A percentile compares a stretch with the other conserved stretches of the same genome.
phyloP scores from a whole-genome alignment of 2,888 invertebrate genomes.

The Noctua fimbriata region DNA sequence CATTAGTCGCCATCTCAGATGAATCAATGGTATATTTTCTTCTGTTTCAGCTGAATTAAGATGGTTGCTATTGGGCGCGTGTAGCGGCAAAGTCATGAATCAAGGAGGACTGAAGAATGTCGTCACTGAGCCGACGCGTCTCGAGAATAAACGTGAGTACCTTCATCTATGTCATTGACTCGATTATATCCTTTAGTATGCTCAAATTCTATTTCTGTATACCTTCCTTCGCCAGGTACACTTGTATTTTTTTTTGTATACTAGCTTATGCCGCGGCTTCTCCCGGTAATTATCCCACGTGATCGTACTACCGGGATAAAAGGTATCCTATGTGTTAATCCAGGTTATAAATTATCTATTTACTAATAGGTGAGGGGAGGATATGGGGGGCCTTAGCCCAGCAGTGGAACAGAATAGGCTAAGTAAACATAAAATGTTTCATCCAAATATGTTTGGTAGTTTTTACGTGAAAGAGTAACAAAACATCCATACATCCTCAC shows the following conservation, averaged over 20 bases:
- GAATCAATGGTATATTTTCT: conserved; percentile 4
- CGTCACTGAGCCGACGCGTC: conserved; percentile 87
- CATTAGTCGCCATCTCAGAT: not conserved
- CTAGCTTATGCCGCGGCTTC: too few relatives aligned
- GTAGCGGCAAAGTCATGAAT: conserved; percentile 81
- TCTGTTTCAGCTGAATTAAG: conserved; percentile 78
- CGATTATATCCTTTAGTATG: not conserved
- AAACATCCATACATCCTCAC: too few relatives aligned
- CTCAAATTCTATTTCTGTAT: not conserved
- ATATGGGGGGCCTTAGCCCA: too few relatives aligned
- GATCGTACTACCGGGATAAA: too few relatives aligned
- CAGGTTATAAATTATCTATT: too few relatives aligned
- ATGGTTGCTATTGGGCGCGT: conserved; percentile 79
- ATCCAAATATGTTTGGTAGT: too few relatives aligned
- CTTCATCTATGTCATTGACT: not conserved
- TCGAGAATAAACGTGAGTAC: conserved; percentile 85
- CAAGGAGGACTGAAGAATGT: conserved; percentile 86
- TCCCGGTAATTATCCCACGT: too few relatives aligned
- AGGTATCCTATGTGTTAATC: too few relatives aligned
- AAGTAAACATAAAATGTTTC: too few relatives aligned
- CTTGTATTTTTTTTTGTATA: not conserved
- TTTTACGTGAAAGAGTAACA: too few relatives aligned
- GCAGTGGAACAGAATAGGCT: too few relatives aligned
- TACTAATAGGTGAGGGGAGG: too few relatives aligned
- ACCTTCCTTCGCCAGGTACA: not conserved